Percentiles rank a stretch among this genome's conserved stretches.
Conservation (phyloP, 2,888 invertebrate genomes). For the Thysanoteuthis rhombus region DNA sequence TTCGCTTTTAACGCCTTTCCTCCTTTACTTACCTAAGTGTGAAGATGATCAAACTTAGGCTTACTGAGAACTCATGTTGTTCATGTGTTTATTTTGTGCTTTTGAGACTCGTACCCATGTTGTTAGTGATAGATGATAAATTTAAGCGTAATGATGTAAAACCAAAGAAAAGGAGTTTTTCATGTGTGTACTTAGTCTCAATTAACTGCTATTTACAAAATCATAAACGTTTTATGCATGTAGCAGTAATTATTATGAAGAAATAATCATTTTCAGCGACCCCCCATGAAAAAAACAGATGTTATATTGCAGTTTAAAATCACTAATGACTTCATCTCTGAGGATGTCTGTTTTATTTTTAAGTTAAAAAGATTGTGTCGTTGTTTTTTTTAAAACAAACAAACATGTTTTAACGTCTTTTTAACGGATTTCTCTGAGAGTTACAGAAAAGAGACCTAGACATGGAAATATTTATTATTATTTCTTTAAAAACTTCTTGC, state of each 20-base stretch:
- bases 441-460: no score
- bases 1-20: background rate
- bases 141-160: background rate
- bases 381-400: no score
- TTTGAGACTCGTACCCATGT: background rate
- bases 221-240: background rate
- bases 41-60: background rate
- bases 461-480: no score
- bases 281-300: no score
- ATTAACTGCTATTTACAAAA: background rate
- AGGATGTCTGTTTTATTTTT: no score
- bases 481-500: no score
- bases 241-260: background rate
- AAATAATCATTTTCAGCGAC: background rate
- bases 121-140: background rate
- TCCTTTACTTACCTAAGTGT: background rate
- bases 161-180: background rate
- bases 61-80: background rate
- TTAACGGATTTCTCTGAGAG: no score
- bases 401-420: no score
- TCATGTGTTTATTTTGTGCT: background rate
- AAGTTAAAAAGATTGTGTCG: no score
- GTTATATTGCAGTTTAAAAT: no score
- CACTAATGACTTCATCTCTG: no score
- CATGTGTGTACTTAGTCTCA: background rate